phyloP scores from a whole-genome alignment of 2,797 vertebrate species.

The Myotis myotis region DNA sequence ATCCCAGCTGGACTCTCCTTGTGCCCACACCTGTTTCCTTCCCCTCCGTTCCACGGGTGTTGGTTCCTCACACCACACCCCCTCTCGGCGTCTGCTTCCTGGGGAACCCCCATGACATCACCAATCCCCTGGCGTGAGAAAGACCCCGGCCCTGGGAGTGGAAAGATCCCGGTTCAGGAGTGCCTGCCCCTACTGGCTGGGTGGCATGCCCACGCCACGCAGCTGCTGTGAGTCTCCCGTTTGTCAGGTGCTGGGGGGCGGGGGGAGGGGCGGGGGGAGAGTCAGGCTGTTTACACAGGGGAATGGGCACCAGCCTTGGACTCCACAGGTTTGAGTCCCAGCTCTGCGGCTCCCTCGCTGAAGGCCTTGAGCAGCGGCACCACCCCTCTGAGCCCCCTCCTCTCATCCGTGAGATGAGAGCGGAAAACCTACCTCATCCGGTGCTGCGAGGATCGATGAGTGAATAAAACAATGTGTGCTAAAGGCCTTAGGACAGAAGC shows the following conservation, averaged over 20 bases:
- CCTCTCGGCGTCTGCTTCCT: neutral
- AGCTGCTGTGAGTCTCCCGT: neutral
- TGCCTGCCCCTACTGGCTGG: too few relatives aligned
- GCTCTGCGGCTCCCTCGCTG: neutral
- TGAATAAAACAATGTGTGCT: neutral
- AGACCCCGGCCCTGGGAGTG: fast-evolving
- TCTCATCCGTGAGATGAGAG: neutral
- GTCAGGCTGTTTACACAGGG: neutral
- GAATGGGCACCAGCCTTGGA: neutral
- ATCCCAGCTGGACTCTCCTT: neutral
- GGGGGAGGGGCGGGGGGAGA: fast-evolving
- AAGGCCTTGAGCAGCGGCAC: neutral
- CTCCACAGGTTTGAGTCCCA: fast-evolving
- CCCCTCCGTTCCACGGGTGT: neutral
- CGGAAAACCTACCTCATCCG: neutral
- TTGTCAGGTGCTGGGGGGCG: neutral
- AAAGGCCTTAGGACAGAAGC: neutral
- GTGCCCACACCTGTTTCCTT: neutral
- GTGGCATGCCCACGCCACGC: neutral
- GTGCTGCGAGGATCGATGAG: too few relatives aligned
- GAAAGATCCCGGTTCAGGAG: neutral
- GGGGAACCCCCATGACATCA: neutral
- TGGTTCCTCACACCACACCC: neutral
- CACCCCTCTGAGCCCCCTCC: neutral
- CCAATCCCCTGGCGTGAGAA: neutral